These are phyloP conservation scores for Hucho hucho DNA, from an alignment of 2,113 vertebrate species.

Conservation along the genomic window DNA sequence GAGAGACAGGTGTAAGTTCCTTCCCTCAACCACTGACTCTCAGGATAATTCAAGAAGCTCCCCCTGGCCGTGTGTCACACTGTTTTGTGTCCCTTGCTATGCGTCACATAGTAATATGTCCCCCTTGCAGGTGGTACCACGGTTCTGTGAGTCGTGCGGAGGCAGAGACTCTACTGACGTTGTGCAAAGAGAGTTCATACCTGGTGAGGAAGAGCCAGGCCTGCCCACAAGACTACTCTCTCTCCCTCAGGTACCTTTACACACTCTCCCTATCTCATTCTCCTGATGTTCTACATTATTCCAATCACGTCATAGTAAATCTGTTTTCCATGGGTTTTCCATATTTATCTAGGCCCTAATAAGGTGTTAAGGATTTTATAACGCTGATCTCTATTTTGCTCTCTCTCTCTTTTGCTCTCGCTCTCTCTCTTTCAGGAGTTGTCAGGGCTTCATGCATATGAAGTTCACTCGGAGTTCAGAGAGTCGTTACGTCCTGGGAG, in stretches of 20 bases:
- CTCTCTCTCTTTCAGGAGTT: constrained; percentile 85
- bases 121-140: constrained; percentile 87
- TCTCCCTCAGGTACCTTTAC: constrained; percentile 76
- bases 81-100: constrained; percentile 4
- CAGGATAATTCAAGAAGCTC: background rate
- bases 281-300: no score
- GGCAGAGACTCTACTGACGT: constrained; percentile 89
- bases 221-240: constrained; percentile 88
- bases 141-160: constrained; percentile 89
- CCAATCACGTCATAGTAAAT: no score
- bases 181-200: constrained; percentile 98
- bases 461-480: constrained; percentile 93
- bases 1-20: constrained; percentile 94
- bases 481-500: constrained; percentile 90
- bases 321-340: background rate
- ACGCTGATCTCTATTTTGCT: no score
- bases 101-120: constrained; percentile 9
- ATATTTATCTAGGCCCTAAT: no score
- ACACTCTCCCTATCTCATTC: background rate
- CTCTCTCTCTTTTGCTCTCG: constrained; percentile 54
- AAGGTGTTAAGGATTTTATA: no score
- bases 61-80: background rate
- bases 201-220: constrained; percentile 93
- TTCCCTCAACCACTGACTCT: background rate
- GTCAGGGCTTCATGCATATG: constrained; percentile 99